These are phyloP conservation scores for Helobdella robusta DNA, from an alignment of 2,888 invertebrate genomes.

Conservation along the genomic window DNA sequence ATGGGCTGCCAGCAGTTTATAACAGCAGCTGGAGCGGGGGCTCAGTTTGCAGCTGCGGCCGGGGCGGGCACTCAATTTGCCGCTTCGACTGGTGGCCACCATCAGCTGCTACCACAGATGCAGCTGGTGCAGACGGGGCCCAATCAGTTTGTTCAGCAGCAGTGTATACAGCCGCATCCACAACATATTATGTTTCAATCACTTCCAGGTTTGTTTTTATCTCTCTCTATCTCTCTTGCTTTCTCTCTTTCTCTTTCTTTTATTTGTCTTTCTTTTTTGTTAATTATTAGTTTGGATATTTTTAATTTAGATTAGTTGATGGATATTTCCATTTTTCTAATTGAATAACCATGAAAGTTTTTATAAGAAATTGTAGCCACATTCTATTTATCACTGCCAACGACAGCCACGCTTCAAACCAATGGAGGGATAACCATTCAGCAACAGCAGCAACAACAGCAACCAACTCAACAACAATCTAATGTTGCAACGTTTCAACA, in stretches of 20 bases:
- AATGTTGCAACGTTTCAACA: constrained; percentile 11
- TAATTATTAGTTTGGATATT: too few species aligned
- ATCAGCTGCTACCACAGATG: constrained; percentile 18
- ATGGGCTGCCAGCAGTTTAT: constrained; percentile 22
- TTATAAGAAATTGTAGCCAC: too few species aligned
- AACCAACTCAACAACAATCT: constrained; percentile 11
- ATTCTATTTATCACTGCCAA: too few species aligned
- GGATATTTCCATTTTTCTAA: too few species aligned
- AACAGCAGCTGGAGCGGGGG: constrained; percentile 1
- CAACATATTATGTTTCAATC: constrained; percentile 27
- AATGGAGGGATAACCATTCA: constrained; percentile 12
- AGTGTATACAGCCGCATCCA: constrained; percentile 23
- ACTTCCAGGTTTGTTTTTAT: constrained; percentile 14
- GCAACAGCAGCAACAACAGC: constrained; percentile 13
- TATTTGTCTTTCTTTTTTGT: not conserved
- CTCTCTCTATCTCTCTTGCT: not conserved
- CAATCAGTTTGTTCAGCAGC: constrained; percentile 27
- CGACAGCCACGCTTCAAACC: not conserved
- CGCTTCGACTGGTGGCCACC: constrained; percentile 10
- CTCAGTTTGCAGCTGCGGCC: constrained; percentile 1
- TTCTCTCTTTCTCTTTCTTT: not conserved
- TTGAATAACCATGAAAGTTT: too few species aligned
- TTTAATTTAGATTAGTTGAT: too few species aligned
- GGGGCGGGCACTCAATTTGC: not conserved
- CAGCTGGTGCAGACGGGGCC: constrained; percentile 26